Base-by-base conservation (phyloP, 2,888 invertebrate genomes). In the Pristionchus arcanus region DNA sequence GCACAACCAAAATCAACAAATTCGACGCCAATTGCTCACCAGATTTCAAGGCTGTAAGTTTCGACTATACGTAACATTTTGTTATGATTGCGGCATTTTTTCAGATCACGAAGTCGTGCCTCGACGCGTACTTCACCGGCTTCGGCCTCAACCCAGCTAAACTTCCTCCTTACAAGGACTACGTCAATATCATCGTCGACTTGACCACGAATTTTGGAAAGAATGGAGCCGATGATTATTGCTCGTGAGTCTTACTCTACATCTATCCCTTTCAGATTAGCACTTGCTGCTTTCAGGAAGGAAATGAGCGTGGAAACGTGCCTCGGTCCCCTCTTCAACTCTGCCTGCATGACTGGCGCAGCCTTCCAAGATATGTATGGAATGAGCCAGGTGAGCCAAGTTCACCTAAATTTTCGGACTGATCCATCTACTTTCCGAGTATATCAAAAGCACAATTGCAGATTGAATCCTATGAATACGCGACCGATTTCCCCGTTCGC, bases 291-390 rank as follows among this genome's bases (percentile, higher is more conserved):
- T 55, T 85, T 4, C 59, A 85, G 84, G 0, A n/a, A n/a, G 16
- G 84, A 85, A 34, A 21, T 34, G 21, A 85, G 9, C 59, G 59
- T 85, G 1, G 84, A 85, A 37, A 59, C 21, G 9, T 85, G 84
- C 19, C 84, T 85, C 84, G 84, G 84, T 11, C 28, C 28, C 25
- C 59, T 85, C 21, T 85, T 85, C 84, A 59, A 55, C 59, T 85
- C 84, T 55, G 34, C 55, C n/a, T 85, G 84, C 37, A 85, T 85
- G 84, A 85, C 59, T n/a, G 34, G 55, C 11, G 55, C 55, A 9
- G 28, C 84, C 25, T 59, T 85, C 59, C 84, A 85, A 31, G 84
- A 85, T 31, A 85, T 85, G 84, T 85, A 85, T 59, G 59, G 59
- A 34, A 85, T 85, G 84, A 81, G 28, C 16, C n/a, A n/a, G 81